Evolutionary conservation across 2,888 invertebrate species (phyloP).

Genomic region (Drepanosiphum platanoidis): DNA sequence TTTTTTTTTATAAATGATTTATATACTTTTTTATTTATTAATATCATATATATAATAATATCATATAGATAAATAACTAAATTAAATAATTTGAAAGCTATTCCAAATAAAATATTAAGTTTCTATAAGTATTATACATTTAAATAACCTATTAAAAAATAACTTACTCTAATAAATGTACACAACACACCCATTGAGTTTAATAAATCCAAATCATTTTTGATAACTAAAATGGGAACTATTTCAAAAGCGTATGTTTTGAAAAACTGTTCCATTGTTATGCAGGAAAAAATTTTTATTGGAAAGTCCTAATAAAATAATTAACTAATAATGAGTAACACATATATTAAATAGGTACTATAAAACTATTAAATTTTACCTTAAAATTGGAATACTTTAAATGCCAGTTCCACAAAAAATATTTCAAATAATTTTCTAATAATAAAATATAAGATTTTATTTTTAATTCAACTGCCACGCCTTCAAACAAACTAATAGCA

Average conservation of each 20-base stretch:
- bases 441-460: slow-evolving; percentile 66
- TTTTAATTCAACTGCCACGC: slow-evolving; percentile 66
- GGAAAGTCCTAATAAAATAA: slow-evolving; percentile 58
- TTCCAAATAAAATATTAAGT: too few species aligned
- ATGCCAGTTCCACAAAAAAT: slow-evolving; percentile 70
- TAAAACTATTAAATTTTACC: slow-evolving; percentile 30
- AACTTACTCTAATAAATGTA: slow-evolving; percentile 38
- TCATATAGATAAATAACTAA: too few species aligned
- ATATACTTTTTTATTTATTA: too few species aligned
- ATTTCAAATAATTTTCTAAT: slow-evolving; percentile 69
- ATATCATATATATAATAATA: too few species aligned
- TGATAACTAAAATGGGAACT: slow-evolving; percentile 53
- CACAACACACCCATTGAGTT: background rate
- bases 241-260: slow-evolving; percentile 30
- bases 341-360: too few species aligned
- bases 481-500: slow-evolving; percentile 69
- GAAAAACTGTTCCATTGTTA: slow-evolving; percentile 49
- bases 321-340: slow-evolving; percentile 39
- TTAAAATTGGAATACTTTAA: slow-evolving; percentile 64
- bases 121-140: too few species aligned
- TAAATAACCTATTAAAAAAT: too few species aligned
- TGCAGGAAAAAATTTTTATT: slow-evolving; percentile 33
- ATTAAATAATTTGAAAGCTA: too few species aligned
- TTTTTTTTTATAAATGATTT: too few species aligned
- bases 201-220: slow-evolving; percentile 36